Base-by-base conservation (phyloP, 64 coral and sea anemone species). In the Montipora efflorescens region DNA sequence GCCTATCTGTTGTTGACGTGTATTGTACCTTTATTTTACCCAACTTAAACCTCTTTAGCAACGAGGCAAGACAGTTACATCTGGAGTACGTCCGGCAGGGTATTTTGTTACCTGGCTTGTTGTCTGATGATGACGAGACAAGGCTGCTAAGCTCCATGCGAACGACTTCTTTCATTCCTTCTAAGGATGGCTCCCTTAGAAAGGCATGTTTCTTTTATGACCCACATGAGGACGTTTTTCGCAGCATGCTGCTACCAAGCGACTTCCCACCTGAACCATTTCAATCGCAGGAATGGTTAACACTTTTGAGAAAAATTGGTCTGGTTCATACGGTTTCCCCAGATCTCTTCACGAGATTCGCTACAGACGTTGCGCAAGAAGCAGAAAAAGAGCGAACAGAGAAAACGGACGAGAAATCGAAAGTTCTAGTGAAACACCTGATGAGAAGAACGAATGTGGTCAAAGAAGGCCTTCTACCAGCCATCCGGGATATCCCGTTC, bases 121-220 rank as follows among this genome's bases (percentile, higher is more conserved):
- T 19, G 13, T 49, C 76, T 2, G 2, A n/a, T 14, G 76, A 4
- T 19, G 76, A 78, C 0, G 0, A 78, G 45, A 0, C 0, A 18
- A 78, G 43, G 5, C 45, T 78, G 7, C 76, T 19, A 7, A 4
- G 1, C 45, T 49, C 28, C 13, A 3, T 78, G 47, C 4, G 0
- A 48, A 78, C 0, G 0, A 78, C 76, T 48, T 46, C 76, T 12
- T 48, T 78, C 18, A 68, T 91, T 58, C 78, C 66, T 15, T 16
- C 9, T 3, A 4, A 3, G 47, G 5, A 80, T 74, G 90, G 90
- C 0, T 15, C 0, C 8, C 61, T 82, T 0, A 74, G 75, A 75
- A 50, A 21, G 1, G 78, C 79, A 45, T 75, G 77, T 81, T 51
- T 19, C n/a, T 91, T 91, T 61, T 91, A 73, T 46, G 90, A 92